These are phyloP conservation scores for Rhopilema esculentum DNA, from an alignment of 30 jellyfish, hydroid and myxozoan species.

Conservation along the genomic window DNA sequence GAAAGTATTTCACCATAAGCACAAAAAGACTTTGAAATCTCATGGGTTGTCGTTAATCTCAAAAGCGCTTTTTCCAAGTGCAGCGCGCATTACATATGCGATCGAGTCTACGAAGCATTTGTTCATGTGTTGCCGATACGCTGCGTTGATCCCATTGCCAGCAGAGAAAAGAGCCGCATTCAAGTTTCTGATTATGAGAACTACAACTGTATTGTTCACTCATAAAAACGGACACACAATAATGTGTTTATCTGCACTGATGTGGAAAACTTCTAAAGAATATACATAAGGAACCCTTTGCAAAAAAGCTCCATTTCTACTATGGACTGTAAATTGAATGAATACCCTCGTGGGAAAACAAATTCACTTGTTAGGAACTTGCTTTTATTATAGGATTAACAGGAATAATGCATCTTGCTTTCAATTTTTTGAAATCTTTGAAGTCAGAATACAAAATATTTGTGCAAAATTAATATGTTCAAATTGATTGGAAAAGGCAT, in stretches of 20 bases:
- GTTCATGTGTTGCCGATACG: constrained; percentile 67
- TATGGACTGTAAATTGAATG: background rate
- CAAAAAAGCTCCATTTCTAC: background rate
- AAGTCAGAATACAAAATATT: background rate
- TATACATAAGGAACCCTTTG: constrained; percentile 20
- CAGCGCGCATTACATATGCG: constrained; percentile 42
- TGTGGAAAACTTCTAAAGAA: constrained; percentile 66
- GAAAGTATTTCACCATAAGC: constrained; percentile 56
- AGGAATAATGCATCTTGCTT: background rate
- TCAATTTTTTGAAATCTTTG: background rate
- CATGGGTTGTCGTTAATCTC: constrained; percentile 72
- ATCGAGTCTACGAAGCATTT: constrained; percentile 43
- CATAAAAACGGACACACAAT: constrained; percentile 50
- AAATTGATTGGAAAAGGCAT: background rate
- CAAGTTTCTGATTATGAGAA: constrained; percentile 59
- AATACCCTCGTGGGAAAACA: constrained; percentile 23
- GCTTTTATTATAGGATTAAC: background rate
- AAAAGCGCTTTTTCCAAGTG: constrained; percentile 57
- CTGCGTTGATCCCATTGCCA: constrained; percentile 70
- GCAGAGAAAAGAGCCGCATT: constrained; percentile 56
- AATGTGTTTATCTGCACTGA: constrained; percentile 64
- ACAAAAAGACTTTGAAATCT: constrained; percentile 59
- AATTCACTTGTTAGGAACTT: background rate
- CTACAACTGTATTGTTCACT: constrained; percentile 72
- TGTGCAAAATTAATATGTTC: background rate